Conservation (phyloP, 2,113 vertebrate species). For the Cynocephalus volans region DNA sequence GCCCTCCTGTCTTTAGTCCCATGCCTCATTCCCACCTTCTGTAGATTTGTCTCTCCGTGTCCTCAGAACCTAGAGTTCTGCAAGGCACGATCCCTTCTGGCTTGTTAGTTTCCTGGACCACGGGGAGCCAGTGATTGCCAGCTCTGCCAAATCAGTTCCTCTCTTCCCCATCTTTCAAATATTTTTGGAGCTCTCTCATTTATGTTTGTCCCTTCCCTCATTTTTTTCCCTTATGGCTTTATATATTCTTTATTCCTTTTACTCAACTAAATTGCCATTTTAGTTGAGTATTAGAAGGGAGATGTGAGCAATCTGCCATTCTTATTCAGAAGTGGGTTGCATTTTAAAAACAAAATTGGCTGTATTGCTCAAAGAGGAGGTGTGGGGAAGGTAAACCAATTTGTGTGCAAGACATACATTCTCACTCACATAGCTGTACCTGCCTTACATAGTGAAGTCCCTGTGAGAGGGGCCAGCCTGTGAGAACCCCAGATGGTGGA, state of each 20-base stretch:
- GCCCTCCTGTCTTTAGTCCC: not conserved
- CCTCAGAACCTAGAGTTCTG: not conserved
- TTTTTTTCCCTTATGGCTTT: not conserved
- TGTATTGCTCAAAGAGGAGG: not conserved
- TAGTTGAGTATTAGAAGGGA: not conserved
- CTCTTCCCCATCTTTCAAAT: not conserved
- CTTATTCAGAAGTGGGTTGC: not conserved
- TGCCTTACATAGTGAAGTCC: not conserved
- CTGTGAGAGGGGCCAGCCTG: not conserved
- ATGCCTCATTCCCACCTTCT: not conserved
- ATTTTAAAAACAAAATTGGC: not conserved
- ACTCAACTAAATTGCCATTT: not conserved
- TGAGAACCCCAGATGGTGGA: not conserved
- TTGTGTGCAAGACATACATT: fast-evolving
- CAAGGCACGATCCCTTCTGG: fast-evolving
- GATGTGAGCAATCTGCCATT: not conserved
- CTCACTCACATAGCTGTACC: fast-evolving
- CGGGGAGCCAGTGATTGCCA: not conserved
- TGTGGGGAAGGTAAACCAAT: not conserved
- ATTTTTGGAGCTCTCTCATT: not conserved
- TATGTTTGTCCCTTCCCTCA: not conserved
- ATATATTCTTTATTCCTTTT: not conserved
- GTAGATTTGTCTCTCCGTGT: not conserved
- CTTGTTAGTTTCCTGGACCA: not conserved
- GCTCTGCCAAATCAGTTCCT: not conserved